These are phyloP conservation scores for Neelides sp. DNA, from an alignment of 1,140 invertebrate species.

Conservation along the genomic window DNA sequence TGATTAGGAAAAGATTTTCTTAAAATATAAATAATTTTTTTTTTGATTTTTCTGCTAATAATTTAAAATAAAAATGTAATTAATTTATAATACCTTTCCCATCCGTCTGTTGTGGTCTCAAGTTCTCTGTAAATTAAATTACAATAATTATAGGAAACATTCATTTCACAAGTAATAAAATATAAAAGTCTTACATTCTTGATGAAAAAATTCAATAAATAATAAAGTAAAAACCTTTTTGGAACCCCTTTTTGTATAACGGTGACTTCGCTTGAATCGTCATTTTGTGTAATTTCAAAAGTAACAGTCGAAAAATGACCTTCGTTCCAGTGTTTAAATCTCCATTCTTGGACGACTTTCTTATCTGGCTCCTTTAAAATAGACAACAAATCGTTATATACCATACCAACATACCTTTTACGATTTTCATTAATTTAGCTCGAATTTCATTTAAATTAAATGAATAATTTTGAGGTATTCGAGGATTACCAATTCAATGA, in stretches of 20 bases:
- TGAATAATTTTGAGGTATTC: background rate
- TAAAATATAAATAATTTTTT: no score
- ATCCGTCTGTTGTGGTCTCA: slow-evolving; percentile 70
- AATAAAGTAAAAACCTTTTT: slow-evolving; percentile 4
- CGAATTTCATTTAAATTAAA: slow-evolving; percentile 4
- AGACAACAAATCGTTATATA: slow-evolving; percentile 4
- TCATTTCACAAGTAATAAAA: background rate
- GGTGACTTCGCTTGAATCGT: slow-evolving; percentile 65
- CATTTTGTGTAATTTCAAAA: slow-evolving; percentile 69
- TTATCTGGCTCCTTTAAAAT: slow-evolving; percentile 50
- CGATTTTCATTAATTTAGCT: background rate
- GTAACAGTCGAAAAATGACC: slow-evolving; percentile 82
- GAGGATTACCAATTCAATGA: slow-evolving; percentile 57
- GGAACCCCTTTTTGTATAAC: slow-evolving; percentile 51
- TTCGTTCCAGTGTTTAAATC: slow-evolving; percentile 85
- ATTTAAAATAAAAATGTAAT: background rate
- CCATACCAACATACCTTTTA: slow-evolving; percentile 2
- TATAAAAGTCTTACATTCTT: background rate
- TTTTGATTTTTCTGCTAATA: background rate
- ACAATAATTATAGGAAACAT: slow-evolving; percentile 5
- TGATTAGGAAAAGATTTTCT: no score
- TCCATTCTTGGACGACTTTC: slow-evolving; percentile 85
- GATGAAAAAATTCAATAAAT: slow-evolving; percentile 6
- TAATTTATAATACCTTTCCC: slow-evolving; percentile 83
- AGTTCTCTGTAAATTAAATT: slow-evolving; percentile 46